These are phyloP conservation scores for Paguma larvata DNA, from an alignment of 2,797 vertebrate species.

Conservation along the genomic window DNA sequence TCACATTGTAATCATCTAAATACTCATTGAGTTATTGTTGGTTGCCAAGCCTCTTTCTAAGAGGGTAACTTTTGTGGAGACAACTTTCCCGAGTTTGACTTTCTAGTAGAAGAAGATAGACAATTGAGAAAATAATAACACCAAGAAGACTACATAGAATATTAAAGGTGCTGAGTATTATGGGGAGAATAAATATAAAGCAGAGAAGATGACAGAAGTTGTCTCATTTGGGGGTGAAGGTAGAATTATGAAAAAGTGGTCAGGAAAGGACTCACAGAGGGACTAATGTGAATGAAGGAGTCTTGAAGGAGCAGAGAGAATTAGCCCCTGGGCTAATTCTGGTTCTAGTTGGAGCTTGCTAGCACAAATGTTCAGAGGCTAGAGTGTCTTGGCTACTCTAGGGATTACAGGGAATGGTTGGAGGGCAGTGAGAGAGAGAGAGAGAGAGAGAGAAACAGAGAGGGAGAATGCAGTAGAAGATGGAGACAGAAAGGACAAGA, in stretches of 20 bases:
- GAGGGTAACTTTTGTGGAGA: neutral
- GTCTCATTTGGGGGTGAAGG: neutral
- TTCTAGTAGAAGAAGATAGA: neutral
- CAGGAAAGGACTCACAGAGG: neutral
- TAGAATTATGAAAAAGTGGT: neutral
- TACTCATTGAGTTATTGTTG: neutral
- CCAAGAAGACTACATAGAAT: neutral
- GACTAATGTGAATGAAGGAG: neutral
- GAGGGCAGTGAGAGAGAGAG: neutral
- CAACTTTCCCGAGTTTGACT: neutral
- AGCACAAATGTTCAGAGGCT: neutral
- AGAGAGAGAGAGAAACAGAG: neutral
- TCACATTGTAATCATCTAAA: neutral
- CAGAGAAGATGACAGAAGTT: accelerated
- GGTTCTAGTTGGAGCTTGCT: neutral
- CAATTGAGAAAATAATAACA: neutral
- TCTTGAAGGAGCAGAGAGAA: neutral
- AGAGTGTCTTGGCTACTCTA: neutral
- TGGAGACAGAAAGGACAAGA: neutral
- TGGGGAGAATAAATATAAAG: neutral
- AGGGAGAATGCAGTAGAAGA: neutral
- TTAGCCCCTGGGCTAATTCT: neutral
- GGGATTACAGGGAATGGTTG: neutral
- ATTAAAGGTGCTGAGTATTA: neutral
- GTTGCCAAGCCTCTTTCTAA: neutral